phyloP scores from a whole-genome alignment of 35 echinoderm and acorn worm species.

The Heliocidaris tuberculata region DNA sequence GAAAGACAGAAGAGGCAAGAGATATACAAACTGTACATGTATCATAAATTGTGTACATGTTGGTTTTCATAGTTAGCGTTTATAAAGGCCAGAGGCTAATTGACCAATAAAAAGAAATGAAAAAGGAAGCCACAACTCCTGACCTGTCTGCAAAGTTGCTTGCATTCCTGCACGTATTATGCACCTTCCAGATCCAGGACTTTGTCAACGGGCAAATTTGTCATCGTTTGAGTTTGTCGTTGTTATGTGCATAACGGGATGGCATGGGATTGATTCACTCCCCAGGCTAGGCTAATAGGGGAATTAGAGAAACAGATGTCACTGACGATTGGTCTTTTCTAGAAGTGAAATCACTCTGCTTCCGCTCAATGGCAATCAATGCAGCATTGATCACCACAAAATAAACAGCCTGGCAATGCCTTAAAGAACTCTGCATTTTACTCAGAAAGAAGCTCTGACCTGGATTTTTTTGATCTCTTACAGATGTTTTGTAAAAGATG shows the following conservation, averaged over 20 bases:
- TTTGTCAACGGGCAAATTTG: not conserved
- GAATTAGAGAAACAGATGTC: conserved; percentile 7
- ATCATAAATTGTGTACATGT: too few species aligned
- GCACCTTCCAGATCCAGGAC: not conserved
- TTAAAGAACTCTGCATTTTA: not conserved
- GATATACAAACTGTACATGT: not conserved
- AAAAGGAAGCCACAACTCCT: not conserved
- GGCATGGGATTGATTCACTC: not conserved
- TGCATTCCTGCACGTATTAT: not conserved
- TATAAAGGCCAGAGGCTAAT: not conserved
- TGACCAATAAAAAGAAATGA: not conserved
- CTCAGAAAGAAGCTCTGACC: not conserved
- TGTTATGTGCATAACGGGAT: not conserved
- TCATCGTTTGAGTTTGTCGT: not conserved
- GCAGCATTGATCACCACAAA: not conserved
- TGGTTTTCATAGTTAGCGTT: not conserved
- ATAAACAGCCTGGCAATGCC: not conserved
- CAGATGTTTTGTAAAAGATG: not conserved
- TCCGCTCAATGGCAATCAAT: not conserved
- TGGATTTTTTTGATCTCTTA: not conserved
- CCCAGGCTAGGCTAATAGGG: not conserved
- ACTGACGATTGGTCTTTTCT: not conserved
- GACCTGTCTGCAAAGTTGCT: not conserved
- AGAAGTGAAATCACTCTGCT: not conserved
- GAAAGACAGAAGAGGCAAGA: not conserved